These are phyloP conservation scores for Tachina lurida DNA, from an alignment of 2,888 invertebrate genomes.

Conservation along the genomic window DNA sequence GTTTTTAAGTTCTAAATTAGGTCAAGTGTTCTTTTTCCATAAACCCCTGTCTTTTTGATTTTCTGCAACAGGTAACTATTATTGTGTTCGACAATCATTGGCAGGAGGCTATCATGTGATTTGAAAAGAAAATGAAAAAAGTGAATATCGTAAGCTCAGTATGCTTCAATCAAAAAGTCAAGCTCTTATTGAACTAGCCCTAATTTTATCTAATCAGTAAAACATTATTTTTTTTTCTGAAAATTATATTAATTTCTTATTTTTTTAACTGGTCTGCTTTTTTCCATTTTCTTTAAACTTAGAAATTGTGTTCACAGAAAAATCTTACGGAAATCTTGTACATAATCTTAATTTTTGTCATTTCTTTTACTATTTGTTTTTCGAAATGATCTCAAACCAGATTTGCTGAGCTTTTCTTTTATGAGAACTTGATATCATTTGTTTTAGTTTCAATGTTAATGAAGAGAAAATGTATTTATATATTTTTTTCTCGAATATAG, in stretches of 20 bases:
- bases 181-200: too few relatives aligned
- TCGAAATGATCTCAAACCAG: conserved; percentile 24
- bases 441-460: not conserved
- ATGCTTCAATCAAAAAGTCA: too few relatives aligned
- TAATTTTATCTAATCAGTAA: too few relatives aligned
- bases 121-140: too few relatives aligned
- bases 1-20: too few relatives aligned
- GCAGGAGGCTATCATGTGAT: too few relatives aligned
- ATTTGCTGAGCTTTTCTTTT: not conserved
- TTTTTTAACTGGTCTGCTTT: too few relatives aligned
- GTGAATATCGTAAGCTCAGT: too few relatives aligned
- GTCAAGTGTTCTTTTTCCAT: too few relatives aligned
- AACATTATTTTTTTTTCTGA: not conserved
- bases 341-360: conserved; percentile 30
- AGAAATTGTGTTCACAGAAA: not conserved
- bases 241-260: not conserved
- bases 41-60: too few relatives aligned
- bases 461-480: not conserved
- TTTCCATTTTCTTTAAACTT: not conserved
- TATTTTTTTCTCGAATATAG: not conserved
- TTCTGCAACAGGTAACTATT: too few relatives aligned
- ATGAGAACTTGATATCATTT: conserved; percentile 5
- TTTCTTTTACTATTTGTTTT: not conserved
- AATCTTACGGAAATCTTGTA: conserved; percentile 24
- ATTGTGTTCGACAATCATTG: too few relatives aligned